Evolutionary conservation across 2,797 vertebrate genomes (phyloP).

Genomic region (Labeo calbasu): DNA sequence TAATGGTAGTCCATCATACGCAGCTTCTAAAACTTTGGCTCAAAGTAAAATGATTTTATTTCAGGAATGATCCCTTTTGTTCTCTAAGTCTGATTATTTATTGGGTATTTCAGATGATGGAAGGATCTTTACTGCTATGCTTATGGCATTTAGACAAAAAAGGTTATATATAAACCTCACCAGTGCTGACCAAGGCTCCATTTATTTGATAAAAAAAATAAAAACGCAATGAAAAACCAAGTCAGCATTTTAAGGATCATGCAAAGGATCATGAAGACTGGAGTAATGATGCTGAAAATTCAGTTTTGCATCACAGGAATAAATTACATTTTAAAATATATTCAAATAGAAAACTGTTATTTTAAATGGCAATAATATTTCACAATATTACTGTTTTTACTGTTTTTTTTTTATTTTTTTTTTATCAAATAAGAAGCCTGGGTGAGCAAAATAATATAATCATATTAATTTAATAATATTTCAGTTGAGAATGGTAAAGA

Average conservation of each 20-base stretch:
- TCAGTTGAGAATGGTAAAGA: background rate
- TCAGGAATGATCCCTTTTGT: slow-evolving; percentile 3
- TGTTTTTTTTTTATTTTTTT: no score
- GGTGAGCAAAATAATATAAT: no score
- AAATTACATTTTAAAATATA: no score
- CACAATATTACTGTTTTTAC: background rate
- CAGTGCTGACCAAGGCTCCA: background rate
- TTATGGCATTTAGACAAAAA: background rate
- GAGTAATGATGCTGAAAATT: no score
- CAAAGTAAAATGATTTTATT: background rate
- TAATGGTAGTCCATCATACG: slow-evolving; percentile 3
- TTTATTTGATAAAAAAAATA: no score
- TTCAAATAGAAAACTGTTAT: background rate
- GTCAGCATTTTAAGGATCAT: no score
- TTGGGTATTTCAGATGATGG: slow-evolving; percentile 26
- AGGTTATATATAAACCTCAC: background rate
- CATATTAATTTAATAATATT: background rate
- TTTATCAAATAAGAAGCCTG: no score
- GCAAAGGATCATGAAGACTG: no score
- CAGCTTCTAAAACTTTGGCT: background rate
- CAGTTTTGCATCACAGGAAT: no score
- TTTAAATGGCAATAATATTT: background rate
- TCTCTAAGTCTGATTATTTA: slow-evolving; percentile 11
- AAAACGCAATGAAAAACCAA: no score
- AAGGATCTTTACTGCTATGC: background rate